Conservation (phyloP, 2,797 vertebrate genomes). For the Pitangus sulphuratus region DNA sequence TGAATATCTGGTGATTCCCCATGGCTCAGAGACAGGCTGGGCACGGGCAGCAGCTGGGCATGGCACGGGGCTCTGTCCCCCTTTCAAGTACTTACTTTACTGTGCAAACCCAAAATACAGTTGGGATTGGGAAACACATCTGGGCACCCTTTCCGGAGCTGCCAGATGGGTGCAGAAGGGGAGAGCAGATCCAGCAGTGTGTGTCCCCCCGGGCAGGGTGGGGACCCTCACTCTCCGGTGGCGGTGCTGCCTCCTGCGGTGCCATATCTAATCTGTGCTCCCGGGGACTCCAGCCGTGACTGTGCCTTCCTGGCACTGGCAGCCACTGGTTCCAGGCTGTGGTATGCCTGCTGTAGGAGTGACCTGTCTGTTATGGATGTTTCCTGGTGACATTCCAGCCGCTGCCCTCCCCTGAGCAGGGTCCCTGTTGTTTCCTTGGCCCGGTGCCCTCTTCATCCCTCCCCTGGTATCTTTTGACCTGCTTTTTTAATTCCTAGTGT, state of each 20-base stretch:
- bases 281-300: rapidly evolving
- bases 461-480: not conserved
- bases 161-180: not conserved
- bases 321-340: not conserved
- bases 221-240: rapidly evolving
- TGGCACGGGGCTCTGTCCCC: rapidly evolving
- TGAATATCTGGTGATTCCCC: not conserved
- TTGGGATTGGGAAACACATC: not conserved
- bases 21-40: not conserved
- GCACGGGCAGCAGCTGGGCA: rapidly evolving
- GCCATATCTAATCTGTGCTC: not conserved
- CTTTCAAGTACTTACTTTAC: not conserved
- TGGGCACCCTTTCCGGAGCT: not conserved
- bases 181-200: not conserved
- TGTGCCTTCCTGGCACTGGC: not conserved
- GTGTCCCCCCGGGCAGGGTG: rapidly evolving
- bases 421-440: not conserved
- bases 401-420: not conserved
- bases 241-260: rapidly evolving
- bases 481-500: not conserved
- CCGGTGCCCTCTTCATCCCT: not conserved
- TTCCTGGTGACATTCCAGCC: not conserved
- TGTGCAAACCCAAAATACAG: not conserved
- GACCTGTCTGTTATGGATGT: not conserved
- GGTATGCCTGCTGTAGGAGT: not conserved